Percentiles rank a stretch among this genome's conserved stretches.
phyloP scores from a whole-genome alignment of 35 echinoderm and acorn worm species.

The Acanthaster planci region DNA sequence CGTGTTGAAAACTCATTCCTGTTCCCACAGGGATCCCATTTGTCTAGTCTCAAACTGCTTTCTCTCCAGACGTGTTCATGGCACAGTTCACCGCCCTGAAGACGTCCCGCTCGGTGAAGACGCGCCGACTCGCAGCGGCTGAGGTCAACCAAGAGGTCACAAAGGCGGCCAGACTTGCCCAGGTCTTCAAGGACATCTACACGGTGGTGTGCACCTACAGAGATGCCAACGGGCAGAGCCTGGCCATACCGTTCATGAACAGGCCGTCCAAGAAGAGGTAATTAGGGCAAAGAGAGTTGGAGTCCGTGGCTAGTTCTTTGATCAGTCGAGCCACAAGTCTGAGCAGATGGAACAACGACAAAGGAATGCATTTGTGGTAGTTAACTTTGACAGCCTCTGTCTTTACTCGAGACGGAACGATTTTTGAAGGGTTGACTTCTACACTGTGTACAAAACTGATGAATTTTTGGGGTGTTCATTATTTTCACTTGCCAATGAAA shows the following conservation, averaged over 20 bases:
- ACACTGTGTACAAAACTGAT: no score
- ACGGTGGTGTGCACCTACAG: slow-evolving; percentile 84
- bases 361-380: no score
- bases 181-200: slow-evolving; percentile 98
- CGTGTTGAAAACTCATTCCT: no score
- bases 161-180: slow-evolving; percentile 80
- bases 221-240: slow-evolving; percentile 75
- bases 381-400: no score
- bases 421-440: no score
- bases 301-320: no score
- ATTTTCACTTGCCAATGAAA: no score
- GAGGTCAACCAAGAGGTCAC: slow-evolving; percentile 95
- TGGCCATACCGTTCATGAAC: slow-evolving; percentile 98
- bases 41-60: slow-evolving; percentile 16
- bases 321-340: no score
- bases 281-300: neutral
- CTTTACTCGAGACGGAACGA: no score
- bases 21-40: neutral
- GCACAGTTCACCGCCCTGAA: slow-evolving; percentile 98
- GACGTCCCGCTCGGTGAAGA: slow-evolving; percentile 92
- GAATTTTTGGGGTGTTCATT: no score
- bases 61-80: slow-evolving; percentile 93
- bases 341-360: no score
- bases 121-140: slow-evolving; percentile 86
- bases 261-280: slow-evolving; percentile 96